These are phyloP conservation scores for Laticauda colubrina DNA, from an alignment of 2,113 vertebrate genomes.

Conservation along the genomic window DNA sequence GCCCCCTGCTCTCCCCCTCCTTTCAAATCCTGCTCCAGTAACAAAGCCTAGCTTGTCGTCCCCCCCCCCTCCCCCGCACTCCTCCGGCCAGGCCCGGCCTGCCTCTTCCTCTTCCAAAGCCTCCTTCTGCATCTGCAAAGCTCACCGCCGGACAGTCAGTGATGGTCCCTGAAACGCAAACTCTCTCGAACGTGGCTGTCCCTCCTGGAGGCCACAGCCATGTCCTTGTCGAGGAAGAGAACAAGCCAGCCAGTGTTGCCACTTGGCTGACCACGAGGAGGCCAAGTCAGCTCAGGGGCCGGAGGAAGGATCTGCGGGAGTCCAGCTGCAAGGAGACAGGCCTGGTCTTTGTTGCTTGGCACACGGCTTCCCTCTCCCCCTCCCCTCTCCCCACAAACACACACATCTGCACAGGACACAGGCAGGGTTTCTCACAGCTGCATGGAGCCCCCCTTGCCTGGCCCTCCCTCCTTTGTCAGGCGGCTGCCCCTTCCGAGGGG, in stretches of 20 bases:
- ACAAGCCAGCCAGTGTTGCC: background rate
- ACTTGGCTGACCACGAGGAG: background rate
- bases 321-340: background rate
- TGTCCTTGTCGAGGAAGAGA: background rate
- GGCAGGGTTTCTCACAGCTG: background rate
- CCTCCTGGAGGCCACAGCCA: background rate
- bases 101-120: background rate
- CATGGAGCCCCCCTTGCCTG: background rate
- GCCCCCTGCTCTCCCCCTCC: background rate
- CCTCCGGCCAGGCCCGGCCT: background rate
- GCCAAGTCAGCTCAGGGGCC: background rate
- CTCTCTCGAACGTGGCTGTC: background rate
- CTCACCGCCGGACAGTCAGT: fast-evolving
- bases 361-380: background rate
- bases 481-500: background rate
- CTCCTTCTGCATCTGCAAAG: background rate
- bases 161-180: background rate
- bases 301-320: background rate
- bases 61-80: too few species aligned
- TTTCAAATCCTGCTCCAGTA: background rate
- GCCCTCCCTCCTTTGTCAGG: background rate
- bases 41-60: background rate
- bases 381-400: background rate
- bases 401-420: background rate
- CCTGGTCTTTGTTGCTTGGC: background rate